Evolutionary conservation across 2,888 invertebrate species (phyloP).

Genomic region (Sarcophaga variegata): DNA sequence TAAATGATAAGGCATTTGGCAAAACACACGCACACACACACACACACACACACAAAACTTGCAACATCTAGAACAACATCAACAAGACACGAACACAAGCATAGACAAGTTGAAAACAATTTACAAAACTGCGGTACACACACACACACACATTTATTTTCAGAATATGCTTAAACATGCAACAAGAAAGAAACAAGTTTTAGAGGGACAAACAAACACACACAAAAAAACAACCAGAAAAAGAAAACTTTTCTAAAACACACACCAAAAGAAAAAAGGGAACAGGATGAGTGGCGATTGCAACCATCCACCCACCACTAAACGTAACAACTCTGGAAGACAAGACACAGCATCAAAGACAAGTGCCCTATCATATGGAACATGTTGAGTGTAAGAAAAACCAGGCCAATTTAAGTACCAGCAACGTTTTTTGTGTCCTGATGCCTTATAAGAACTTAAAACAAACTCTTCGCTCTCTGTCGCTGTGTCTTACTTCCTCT

Average conservation of each 20-base stretch:
- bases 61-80: constrained; percentile 30
- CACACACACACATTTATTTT: constrained; percentile 14
- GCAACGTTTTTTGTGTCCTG: neutral
- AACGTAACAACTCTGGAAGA: constrained; percentile 14
- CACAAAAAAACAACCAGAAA: neutral
- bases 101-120: constrained; percentile 66
- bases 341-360: constrained; percentile 54
- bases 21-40: constrained; percentile 51
- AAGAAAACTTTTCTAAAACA: constrained; percentile 10
- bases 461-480: constrained; percentile 45
- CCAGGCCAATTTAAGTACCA: constrained; percentile 61
- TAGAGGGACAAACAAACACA: neutral
- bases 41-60: constrained; percentile 29
- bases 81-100: constrained; percentile 2
- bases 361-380: constrained; percentile 23
- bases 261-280: neutral
- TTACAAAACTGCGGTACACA: constrained; percentile 60
- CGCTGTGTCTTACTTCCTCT: too few relatives aligned
- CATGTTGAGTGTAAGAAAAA: constrained; percentile 36
- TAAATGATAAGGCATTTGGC: constrained; percentile 68
- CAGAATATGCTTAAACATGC: constrained; percentile 27
- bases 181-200: constrained; percentile 7
- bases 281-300: constrained; percentile 55
- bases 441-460: constrained; percentile 45
- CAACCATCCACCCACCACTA: constrained; percentile 30